phyloP scores from a whole-genome alignment of 2,888 invertebrate genomes.

The Trichogramma dendrolimi region DNA sequence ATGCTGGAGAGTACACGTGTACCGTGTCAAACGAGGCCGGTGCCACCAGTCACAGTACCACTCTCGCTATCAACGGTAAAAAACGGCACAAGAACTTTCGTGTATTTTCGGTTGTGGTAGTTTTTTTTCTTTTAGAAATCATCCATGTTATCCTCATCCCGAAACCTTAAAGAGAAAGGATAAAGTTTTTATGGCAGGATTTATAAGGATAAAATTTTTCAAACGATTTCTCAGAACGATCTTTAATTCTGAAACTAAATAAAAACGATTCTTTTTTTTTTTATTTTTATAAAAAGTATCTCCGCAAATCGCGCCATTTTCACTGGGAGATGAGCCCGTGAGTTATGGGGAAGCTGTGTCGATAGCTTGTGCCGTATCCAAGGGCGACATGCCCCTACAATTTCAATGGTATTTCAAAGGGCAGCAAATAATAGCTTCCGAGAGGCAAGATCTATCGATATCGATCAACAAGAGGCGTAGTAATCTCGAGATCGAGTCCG shows the following conservation, averaged over 20 bases:
- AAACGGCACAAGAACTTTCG: constrained; percentile 42
- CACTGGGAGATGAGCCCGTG: constrained; percentile 65
- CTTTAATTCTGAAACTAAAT: constrained; percentile 38
- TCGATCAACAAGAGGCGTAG: constrained; percentile 56
- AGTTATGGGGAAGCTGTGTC: constrained; percentile 68
- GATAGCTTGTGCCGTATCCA: constrained; percentile 65
- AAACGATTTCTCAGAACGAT: constrained; percentile 60
- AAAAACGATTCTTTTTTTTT: constrained; percentile 1
- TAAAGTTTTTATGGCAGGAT: constrained; percentile 52
- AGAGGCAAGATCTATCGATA: constrained; percentile 52
- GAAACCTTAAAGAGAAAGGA: too few species aligned
- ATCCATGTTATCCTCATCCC: too few species aligned
- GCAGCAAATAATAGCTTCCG: constrained; percentile 49
- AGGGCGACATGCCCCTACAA: constrained; percentile 71
- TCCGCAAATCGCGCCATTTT: constrained; percentile 69
- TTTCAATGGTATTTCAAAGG: constrained; percentile 73
- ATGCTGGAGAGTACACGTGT: constrained; percentile 57
- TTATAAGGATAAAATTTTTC: too few species aligned
- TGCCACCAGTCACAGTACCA: constrained; percentile 51
- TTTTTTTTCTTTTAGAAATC: too few species aligned
- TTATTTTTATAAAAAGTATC: constrained; percentile 55
- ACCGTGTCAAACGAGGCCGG: constrained; percentile 56
- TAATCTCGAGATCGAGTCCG: constrained; percentile 64
- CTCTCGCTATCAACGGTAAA: constrained; percentile 54
- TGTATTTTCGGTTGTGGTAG: too few species aligned